Base-by-base conservation (phyloP, 2,888 invertebrate species). In the Sepioteuthis lessoniana region DNA sequence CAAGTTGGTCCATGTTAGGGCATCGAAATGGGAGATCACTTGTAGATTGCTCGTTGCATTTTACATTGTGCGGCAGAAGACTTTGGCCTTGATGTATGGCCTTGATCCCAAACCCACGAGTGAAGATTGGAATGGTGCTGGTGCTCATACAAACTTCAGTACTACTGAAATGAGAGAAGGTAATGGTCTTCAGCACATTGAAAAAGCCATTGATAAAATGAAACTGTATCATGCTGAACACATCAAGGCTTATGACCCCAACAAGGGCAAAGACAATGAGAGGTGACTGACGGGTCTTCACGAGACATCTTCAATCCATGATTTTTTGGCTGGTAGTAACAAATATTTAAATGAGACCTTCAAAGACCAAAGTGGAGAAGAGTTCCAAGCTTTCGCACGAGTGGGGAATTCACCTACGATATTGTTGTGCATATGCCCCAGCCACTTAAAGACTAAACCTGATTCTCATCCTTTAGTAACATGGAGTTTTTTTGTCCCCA, bases 271-370 rank as follows among this genome's bases (percentile, higher is more conserved):
- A 97, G 99, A 99, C 98, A 99, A 99, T 97, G 99, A 98, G 97
- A 98, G 99, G 95, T 98, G 99, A 95, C 98, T 99, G 95, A 99
- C 97, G 28, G 99, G 99, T 94, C 98, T 98, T 96, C 99, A 99
- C 97, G 99, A 99, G 97, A 99, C 99, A 5, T 99, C 99, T 96
- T 98, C 98, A 96, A 99, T 99, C 97, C 98, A 99, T 97, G 99
- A 99, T 97, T 99, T 99, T 97, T 99, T 99, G 96, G 98, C 98
- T 94, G 97, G 98, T 94, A n/a, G n/a, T n/a, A n/a, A n/a, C n/a
- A n/a, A n/a, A n/a, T n/a, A n/a, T n/a, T n/a, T n/a, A n/a, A n/a
- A n/a, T n/a, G n/a, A n/a, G n/a, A n/a, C n/a, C n/a, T n/a, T n/a
- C n/a, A n/a, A n/a, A n/a, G n/a, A n/a, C n/a, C n/a, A n/a, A n/a